These are phyloP conservation scores for Gambusia affinis DNA, from an alignment of 2,113 vertebrate species.

Conservation along the genomic window DNA sequence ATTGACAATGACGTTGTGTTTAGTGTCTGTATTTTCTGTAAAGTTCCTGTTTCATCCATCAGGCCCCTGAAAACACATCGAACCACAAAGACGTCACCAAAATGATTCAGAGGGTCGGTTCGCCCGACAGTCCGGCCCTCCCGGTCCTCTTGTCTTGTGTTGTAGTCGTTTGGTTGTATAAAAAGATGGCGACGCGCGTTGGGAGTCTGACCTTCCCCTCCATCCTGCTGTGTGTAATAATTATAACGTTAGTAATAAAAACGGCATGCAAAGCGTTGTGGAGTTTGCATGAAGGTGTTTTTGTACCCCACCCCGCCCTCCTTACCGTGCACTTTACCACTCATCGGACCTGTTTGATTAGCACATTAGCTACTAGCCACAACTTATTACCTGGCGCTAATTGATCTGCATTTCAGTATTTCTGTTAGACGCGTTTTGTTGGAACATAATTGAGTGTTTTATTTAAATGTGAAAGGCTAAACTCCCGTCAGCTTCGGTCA, in stretches of 20 bases:
- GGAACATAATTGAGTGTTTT: slow-evolving; percentile 15
- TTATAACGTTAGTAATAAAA: slow-evolving; percentile 48
- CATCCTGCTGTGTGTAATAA: slow-evolving; percentile 53
- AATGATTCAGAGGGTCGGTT: slow-evolving; percentile 6
- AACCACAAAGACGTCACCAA: not conserved
- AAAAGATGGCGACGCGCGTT: slow-evolving; percentile 43
- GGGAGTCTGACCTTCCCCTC: slow-evolving; percentile 41
- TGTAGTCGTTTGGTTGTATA: slow-evolving; percentile 62
- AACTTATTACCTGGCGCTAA: not conserved
- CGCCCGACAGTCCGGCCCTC: slow-evolving; percentile 1
- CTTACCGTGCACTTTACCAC: slow-evolving; percentile 70
- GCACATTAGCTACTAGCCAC: slow-evolving; percentile 19
- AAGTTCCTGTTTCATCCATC: slow-evolving; percentile 27
- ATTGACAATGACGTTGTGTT: slow-evolving; percentile 36
- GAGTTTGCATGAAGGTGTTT: slow-evolving; percentile 82
- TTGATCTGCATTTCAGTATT: not conserved
- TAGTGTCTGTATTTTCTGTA: slow-evolving; percentile 38
- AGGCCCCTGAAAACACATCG: slow-evolving; percentile 6
- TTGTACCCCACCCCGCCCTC: slow-evolving; percentile 49
- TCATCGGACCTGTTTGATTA: slow-evolving; percentile 37
- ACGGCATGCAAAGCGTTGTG: slow-evolving; percentile 81
- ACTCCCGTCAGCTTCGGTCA: not conserved
- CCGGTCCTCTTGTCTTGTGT: slow-evolving; percentile 40
- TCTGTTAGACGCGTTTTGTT: not conserved
- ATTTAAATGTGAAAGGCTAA: slow-evolving; percentile 17